Evolutionary conservation across 2,888 invertebrate genomes (phyloP).

Genomic region (Rotaria socialis): DNA sequence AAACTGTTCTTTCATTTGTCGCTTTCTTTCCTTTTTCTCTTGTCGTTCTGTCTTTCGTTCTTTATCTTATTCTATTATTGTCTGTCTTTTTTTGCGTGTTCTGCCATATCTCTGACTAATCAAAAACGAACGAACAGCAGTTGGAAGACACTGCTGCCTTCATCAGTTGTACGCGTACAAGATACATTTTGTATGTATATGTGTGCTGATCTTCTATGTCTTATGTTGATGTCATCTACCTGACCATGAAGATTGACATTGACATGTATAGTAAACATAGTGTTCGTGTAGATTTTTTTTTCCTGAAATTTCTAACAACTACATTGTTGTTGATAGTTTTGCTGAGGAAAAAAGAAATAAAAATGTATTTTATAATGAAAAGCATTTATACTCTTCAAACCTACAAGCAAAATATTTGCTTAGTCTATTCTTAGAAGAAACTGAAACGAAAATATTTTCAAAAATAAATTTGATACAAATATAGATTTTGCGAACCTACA

Average conservation of each 20-base stretch:
- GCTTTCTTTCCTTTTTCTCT: not conserved
- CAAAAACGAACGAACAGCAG: not conserved
- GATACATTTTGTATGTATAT: not conserved
- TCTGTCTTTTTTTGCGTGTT: not conserved
- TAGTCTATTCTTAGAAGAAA: no score
- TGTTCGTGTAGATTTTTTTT: not conserved
- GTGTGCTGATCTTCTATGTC: not conserved
- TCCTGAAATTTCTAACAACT: not conserved
- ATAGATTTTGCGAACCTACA: not conserved
- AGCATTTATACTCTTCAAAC: no score
- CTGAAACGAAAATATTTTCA: no score
- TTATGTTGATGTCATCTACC: not conserved
- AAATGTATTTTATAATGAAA: no score
- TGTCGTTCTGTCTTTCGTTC: not conserved
- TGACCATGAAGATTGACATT: not conserved
- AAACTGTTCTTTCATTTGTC: slow-evolving; percentile 10
- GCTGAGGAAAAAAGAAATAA: no score
- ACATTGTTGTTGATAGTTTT: no score
- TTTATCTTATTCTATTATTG: not conserved
- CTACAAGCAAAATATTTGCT: no score
- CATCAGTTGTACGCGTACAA: not conserved
- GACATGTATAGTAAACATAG: not conserved
- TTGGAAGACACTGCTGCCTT: not conserved
- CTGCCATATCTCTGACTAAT: no score
- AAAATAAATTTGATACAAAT: no score